phyloP scores from a whole-genome alignment of 2,888 invertebrate genomes.

The Epinotia ramella region DNA sequence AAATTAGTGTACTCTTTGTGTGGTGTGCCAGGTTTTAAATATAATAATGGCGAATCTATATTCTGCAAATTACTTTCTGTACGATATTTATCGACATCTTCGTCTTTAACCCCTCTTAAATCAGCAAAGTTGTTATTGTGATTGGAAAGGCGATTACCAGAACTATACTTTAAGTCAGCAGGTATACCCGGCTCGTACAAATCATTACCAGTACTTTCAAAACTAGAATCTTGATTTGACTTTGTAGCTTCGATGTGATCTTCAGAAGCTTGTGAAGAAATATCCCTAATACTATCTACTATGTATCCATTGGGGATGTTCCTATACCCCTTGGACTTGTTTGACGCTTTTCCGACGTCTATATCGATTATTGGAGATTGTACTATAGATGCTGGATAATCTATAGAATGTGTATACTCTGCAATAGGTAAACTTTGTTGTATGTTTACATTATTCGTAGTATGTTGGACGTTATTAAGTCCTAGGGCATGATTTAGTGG shows the following conservation, averaged over 20 bases:
- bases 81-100: slow-evolving; percentile 77
- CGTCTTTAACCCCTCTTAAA: slow-evolving; percentile 74
- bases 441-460: slow-evolving; percentile 79
- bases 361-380: slow-evolving; percentile 89
- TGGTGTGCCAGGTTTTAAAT: slow-evolving; percentile 80
- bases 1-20: slow-evolving; percentile 83
- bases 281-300: slow-evolving; percentile 77
- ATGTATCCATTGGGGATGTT: slow-evolving; percentile 73
- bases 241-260: slow-evolving; percentile 76
- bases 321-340: slow-evolving; percentile 74
- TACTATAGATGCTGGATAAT: slow-evolving; percentile 89
- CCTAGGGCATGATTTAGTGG: slow-evolving; percentile 63
- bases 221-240: slow-evolving; percentile 72
- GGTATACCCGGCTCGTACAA: slow-evolving; percentile 67
- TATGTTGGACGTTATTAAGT: slow-evolving; percentile 66
- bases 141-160: slow-evolving; percentile 60
- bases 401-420: slow-evolving; percentile 89
- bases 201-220: slow-evolving; percentile 77
- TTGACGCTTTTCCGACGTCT: slow-evolving; percentile 65
- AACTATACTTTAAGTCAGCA: slow-evolving; percentile 60
- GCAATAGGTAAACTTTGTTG: slow-evolving; percentile 88
- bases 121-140: slow-evolving; percentile 73
- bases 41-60: slow-evolving; percentile 86
- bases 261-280: slow-evolving; percentile 83
- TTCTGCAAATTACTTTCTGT: slow-evolving; percentile 79